These are phyloP conservation scores for Macquaria australasica DNA, from an alignment of 2,113 vertebrate genomes.

Conservation along the genomic window DNA sequence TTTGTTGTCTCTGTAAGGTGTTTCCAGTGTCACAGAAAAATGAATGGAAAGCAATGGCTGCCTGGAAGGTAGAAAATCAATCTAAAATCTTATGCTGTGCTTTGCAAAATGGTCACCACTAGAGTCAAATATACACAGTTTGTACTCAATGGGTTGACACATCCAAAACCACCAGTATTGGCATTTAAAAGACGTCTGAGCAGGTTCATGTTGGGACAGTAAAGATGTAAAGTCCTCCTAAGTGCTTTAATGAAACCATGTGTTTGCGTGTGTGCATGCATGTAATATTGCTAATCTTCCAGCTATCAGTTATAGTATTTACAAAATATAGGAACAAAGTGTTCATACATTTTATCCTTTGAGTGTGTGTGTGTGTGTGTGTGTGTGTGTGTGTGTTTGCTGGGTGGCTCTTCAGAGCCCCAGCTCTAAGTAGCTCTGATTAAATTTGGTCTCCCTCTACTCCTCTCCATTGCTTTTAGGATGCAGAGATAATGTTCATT, in stretches of 20 bases:
- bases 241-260: background rate
- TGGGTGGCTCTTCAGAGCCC: conserved; percentile 17
- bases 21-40: background rate
- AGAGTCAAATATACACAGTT: background rate
- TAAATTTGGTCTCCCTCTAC: conserved; percentile 67
- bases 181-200: background rate
- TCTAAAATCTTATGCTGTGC: background rate
- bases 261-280: background rate
- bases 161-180: background rate
- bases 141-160: background rate
- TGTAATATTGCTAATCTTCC: background rate
- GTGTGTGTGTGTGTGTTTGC: conserved; percentile 23
- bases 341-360: conserved; percentile 1
- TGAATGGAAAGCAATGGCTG: too few species aligned
- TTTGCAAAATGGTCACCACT: background rate
- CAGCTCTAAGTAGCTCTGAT: conserved; percentile 73
- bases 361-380: background rate
- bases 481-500: conserved; percentile 73
- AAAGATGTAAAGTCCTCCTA: background rate
- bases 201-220: background rate
- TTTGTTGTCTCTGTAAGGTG: background rate
- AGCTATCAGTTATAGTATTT: conserved; percentile 29
- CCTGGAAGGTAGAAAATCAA: background rate
- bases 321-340: conserved; percentile 4
- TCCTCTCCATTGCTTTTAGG: conserved; percentile 75